Conservation (phyloP, 2,888 invertebrate species). For the Noctua janthe region DNA sequence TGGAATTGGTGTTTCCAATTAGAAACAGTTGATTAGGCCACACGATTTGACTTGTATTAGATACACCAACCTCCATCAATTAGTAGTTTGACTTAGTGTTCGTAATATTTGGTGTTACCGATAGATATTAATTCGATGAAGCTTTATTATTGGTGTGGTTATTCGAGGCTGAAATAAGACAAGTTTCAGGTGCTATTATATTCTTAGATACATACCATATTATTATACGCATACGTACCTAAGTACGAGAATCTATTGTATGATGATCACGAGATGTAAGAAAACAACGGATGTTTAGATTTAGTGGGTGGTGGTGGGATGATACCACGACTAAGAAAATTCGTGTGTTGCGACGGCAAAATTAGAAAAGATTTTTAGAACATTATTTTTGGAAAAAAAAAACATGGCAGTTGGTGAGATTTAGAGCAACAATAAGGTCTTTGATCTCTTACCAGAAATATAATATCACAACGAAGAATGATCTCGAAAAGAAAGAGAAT, state of each 20-base stretch:
- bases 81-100: conserved; percentile 5
- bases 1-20: conserved; percentile 32
- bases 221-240: conserved; percentile 15
- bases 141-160: neutral
- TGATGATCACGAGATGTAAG: conserved; percentile 32
- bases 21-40: conserved; percentile 12
- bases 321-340: conserved; percentile 3
- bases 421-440: neutral
- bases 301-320: conserved; percentile 28
- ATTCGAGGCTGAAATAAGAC: neutral
- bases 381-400: neutral
- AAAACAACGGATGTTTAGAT: conserved; percentile 52
- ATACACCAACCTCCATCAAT: conserved; percentile 7
- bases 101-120: neutral
- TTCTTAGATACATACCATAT: neutral
- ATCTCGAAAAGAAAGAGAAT: neutral
- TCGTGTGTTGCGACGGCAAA: neutral
- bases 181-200: neutral
- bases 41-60: neutral
- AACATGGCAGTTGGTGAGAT: neutral
- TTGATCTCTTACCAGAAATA: neutral
- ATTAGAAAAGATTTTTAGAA: conserved; percentile 5
- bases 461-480: neutral
- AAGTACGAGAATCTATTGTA: conserved; percentile 32
- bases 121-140: neutral